A percentile compares a stretch with the other conserved stretches of the same genome.
These are phyloP conservation scores for Heliothis subflexa DNA, from an alignment of 1,140 invertebrate species.

Conservation along the genomic window DNA sequence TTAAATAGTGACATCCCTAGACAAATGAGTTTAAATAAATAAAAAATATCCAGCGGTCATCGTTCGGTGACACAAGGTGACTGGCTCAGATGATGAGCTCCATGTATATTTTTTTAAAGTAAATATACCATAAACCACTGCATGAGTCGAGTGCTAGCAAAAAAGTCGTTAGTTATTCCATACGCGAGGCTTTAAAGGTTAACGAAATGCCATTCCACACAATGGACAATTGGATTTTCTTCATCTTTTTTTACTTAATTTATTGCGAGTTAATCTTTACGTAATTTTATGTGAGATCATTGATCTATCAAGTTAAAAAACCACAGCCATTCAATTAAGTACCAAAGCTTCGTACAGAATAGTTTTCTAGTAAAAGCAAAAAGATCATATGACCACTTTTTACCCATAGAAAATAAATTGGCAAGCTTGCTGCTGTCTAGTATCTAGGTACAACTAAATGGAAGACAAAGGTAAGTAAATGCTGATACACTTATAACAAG, in stretches of 20 bases:
- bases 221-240: neutral
- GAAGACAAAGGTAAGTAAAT: no score
- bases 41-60: conserved; percentile 20
- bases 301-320: neutral
- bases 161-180: conserved; percentile 26
- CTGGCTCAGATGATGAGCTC: conserved; percentile 9
- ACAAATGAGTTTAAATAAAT: neutral
- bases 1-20: conserved; percentile 1
- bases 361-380: no score
- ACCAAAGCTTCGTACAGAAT: no score
- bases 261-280: neutral
- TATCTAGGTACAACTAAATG: no score
- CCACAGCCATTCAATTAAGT: no score
- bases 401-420: no score
- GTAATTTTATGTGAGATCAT: neutral
- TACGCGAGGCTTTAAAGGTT: neutral
- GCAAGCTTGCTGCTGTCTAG: no score
- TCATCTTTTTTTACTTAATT: neutral
- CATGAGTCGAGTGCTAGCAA: neutral
- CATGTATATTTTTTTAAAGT: conserved; percentile 11
- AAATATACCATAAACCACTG: conserved; percentile 24
- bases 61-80: conserved; percentile 38
- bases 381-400: no score
- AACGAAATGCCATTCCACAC: neutral
- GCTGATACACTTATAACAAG: no score